Evolutionary conservation across 2,113 vertebrate species (phyloP), one percentile per base, ranked within the genome.

Genomic region (Vulpes vulpes): DNA sequence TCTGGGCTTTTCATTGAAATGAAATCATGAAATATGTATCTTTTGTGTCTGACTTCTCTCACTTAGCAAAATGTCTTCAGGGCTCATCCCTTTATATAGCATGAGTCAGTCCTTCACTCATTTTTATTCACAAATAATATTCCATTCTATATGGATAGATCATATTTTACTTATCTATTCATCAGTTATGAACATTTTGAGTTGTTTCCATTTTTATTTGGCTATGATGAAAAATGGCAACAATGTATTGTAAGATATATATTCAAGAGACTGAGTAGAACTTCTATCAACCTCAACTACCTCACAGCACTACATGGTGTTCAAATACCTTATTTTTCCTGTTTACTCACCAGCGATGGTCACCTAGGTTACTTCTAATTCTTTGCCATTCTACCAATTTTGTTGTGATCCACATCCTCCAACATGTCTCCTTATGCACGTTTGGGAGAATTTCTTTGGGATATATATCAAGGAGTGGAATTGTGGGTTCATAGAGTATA

Each of bases 121-220:
- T 73, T 32, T 89, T 64, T 64, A 89, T 74, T 74, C 43, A 55
- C 67, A 82, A 67, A 67, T 67, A 53, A 74, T 64, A 89, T 62
- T 89, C 55, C 43, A 73, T 64, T 94, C 43, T 43, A 78, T 73
- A 55, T 89, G 78, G 32, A 32, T 94, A 74, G 32, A 82, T 30
- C 62, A 51, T 85, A 51, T 94, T 89, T 89, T 38, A 81, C 80
- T 88, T 94, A 71, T 60, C 23, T 55, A 51, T 80, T 60, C 15
- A 60, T 53, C 55, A 53, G 30, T 88, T 81, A 32, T 23, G 78
- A 64, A 85, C 91, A 32, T 43, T 76, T 76, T 76, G 91, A 38
- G 49, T 38, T 64, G 14, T 78, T 78, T 60, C 32, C 22, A 49
- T 38, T 62, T 69, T 88, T 43, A 43, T 80, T 78, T 17, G 84